Percentiles rank a stretch among this genome's conserved stretches.
phyloP scores from a whole-genome alignment of 2,888 invertebrate species.

The Mimumesa dahlbomi region DNA sequence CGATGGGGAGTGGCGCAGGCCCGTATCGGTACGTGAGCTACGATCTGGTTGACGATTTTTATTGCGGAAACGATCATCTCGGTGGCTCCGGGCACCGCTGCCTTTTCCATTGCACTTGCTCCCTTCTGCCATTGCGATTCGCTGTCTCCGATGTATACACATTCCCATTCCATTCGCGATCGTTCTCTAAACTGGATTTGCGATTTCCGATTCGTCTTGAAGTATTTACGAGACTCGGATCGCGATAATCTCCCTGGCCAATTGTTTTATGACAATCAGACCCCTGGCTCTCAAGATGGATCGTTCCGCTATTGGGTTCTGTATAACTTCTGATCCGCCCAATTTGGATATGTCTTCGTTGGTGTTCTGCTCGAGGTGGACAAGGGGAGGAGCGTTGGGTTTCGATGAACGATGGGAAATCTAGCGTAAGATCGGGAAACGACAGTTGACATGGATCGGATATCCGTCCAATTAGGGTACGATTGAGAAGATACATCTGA shows the following conservation, averaged over 20 bases:
- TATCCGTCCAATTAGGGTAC: slow-evolving; percentile 50
- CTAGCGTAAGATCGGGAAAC: background rate
- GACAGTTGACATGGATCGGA: slow-evolving; percentile 28
- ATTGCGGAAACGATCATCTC: slow-evolving; percentile 74
- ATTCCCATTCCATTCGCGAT: slow-evolving; percentile 51
- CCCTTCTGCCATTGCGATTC: slow-evolving; percentile 16
- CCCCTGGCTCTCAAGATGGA: slow-evolving; percentile 7
- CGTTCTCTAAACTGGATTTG: slow-evolving; percentile 46
- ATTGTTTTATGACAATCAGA: slow-evolving; percentile 60
- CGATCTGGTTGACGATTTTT: slow-evolving; percentile 80
- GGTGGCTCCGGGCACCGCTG: slow-evolving; percentile 21
- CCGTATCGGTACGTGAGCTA: slow-evolving; percentile 76
- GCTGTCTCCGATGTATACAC: slow-evolving; percentile 48
- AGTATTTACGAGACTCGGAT: slow-evolving; percentile 61
- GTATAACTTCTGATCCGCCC: slow-evolving; percentile 7
- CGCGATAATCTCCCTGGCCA: slow-evolving; percentile 47
- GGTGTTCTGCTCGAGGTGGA: slow-evolving; percentile 16
- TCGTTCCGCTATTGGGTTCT: background rate
- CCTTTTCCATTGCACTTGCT: slow-evolving; percentile 35
- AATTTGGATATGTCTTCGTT: slow-evolving; percentile 31
- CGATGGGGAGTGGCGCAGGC: slow-evolving; percentile 65
- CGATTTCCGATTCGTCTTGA: slow-evolving; percentile 65
- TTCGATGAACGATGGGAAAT: slow-evolving; percentile 12
- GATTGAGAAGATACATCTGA: background rate
- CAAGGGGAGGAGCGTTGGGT: background rate